Conservation (phyloP, 2,888 invertebrate species). For the Harpagoxenus sublaevis region DNA sequence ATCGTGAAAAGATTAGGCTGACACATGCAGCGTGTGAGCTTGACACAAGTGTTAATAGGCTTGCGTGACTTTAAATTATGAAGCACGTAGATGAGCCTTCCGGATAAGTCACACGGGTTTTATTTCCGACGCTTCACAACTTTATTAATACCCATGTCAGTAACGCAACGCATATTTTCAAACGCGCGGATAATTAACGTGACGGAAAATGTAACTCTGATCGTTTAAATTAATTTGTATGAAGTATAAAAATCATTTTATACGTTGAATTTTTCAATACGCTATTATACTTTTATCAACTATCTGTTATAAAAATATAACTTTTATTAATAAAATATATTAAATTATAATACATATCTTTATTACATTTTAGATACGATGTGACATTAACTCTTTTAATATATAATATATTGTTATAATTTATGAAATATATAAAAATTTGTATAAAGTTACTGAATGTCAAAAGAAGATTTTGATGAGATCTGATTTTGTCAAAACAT, state of each 20-base stretch:
- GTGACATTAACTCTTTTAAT: not conserved
- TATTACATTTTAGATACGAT: not conserved
- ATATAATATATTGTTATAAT: not conserved
- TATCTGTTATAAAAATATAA: not conserved
- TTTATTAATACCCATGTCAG: slow-evolving; percentile 24
- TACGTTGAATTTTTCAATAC: not conserved
- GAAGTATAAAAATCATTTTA: not conserved
- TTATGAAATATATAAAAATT: not conserved
- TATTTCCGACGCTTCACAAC: slow-evolving; percentile 12
- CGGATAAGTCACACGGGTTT: slow-evolving; percentile 37
- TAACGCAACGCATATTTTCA: not conserved
- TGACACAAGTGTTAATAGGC: slow-evolving; percentile 49
- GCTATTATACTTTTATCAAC: not conserved
- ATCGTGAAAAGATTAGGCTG: slow-evolving; percentile 50
- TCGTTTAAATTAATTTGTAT: not conserved
- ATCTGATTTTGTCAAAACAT: not conserved
- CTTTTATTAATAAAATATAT: slow-evolving; percentile 6
- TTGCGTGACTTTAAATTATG: slow-evolving; percentile 68
- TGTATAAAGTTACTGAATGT: not conserved
- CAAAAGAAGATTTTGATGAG: not conserved
- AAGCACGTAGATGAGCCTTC: slow-evolving; percentile 38
- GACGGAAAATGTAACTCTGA: not conserved
- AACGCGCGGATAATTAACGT: slow-evolving; percentile 8
- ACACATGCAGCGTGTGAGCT: slow-evolving; percentile 15
- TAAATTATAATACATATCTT: not conserved